Evolutionary conservation across 2,888 invertebrate genomes (phyloP), one percentile per base, ranked within the genome.

Genomic region (Drosophila neutralis): DNA sequence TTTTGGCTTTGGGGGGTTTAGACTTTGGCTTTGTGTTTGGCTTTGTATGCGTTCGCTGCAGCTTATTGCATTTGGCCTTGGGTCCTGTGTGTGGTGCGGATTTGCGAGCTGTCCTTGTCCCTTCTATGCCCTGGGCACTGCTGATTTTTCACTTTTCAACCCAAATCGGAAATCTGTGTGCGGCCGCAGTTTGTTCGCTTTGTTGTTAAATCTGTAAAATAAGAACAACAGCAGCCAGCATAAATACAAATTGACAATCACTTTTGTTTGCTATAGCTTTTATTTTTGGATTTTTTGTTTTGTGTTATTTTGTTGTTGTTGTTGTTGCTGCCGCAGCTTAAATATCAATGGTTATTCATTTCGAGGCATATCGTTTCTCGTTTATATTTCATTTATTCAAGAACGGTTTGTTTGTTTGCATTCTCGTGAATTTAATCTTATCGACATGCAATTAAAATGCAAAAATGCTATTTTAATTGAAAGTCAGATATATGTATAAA

Each of bases 31-130:
- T 83, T 82, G 85, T 80, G 66, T 68, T 69, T 63, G 80, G 82
- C 65, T 70, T 79, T 73, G 69, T 58, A 42, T 75, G 57, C 53
- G 67, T 56, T 53, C 49, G 61, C 70, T 75, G 84, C 89, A 86
- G 83, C 83, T 84, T 84, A 84, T 88, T 84, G 83, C 89, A 88
- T 86, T 82, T 82, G 70, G 74, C 74, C 85, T 70, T 65, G 64
- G 52, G 49, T 54, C 21, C 33, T 18, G 33, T 42, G 21, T 38
- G 58, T 27, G 42, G n/a, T 49, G 56, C 51, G 76, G 69, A 69
- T 73, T 78, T 69, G 48, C 38, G 10, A 10, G 38, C 58, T 61
- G 52, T 53, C 62, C 76, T 59, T 59, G 49, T 48, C 40, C 40
- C 45, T 29, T 60, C 42, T 57, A 52, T 51, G 38, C 33, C 54